Conservation (phyloP, 2,797 vertebrate genomes). For the Crenichthys baileyi region DNA sequence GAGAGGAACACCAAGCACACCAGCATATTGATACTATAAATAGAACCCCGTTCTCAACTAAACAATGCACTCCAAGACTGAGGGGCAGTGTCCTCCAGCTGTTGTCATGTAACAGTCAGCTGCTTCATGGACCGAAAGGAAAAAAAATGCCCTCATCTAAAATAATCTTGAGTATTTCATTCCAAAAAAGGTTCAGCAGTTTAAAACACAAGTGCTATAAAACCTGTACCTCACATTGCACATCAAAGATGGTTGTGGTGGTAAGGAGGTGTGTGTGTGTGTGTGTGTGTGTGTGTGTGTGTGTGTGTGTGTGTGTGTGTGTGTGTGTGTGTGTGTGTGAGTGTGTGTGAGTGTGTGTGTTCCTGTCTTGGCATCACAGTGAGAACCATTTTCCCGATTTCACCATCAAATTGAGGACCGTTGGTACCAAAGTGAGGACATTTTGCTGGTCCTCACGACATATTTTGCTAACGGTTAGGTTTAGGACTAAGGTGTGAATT, state of each 20-base stretch:
- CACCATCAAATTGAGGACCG: no score
- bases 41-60: not conserved
- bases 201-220: not conserved
- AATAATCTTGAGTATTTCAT: not conserved
- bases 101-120: not conserved
- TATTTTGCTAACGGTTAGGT: no score
- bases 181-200: not conserved
- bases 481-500: no score
- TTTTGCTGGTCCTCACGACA: no score
- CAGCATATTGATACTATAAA: not conserved
- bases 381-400: no score
- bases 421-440: no score
- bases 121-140: not conserved
- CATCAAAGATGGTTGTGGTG: not conserved
- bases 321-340: no score
- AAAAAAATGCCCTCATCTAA: not conserved
- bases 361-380: no score
- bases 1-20: not conserved
- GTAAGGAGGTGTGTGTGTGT: no score
- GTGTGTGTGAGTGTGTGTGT: no score
- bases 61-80: not conserved
- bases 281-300: no score
- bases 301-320: no score
- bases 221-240: not conserved
- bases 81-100: not conserved